Evolutionary conservation across 2,113 vertebrate genomes (phyloP), one percentile per base, ranked within the genome.

Genomic region (Redunca redunca): DNA sequence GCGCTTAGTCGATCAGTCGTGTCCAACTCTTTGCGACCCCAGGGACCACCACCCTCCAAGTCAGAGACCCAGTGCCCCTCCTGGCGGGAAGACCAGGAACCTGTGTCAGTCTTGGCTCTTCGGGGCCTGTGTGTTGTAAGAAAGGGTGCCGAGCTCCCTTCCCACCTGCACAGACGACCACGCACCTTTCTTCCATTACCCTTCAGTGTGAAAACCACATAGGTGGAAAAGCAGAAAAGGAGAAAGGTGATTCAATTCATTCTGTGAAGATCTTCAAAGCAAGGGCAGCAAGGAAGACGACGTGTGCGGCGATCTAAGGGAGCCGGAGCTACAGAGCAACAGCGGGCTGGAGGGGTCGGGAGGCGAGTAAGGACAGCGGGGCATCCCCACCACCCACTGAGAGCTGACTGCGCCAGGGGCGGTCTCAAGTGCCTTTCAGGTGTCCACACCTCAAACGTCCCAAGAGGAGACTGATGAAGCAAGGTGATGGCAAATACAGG

Each of bases 341-440:
- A 14, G 77, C 0, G 7, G 19, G 10, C 36, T 0, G 16, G 21
- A 26, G 25, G 17, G 30, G 12, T 48, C 33, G 5, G n/a, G 40
- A 30, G 43, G 62, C 43, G 30, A 7, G 0, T 1, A 6, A 19
- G 0, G 25, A 74, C 5, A 53, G 86, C 15, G 12, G n/a, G 43
- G 0, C 4, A 46, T n/a, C 48, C 16, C 48, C 33, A 26, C 21
- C 19, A 1, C 33, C 33, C 33, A 15, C 2, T 26, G 81, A 14
- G 55, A 2, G 46, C 55, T 25, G 36, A 21, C 6, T 4, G 6
- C 0, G 3, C 46, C 83, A 23, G 64, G 46, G 0, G 3, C 23
- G 2, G 15, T 19, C 36, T 62, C 9, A 33, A 78, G 74, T 0
- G n/a, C 53, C 78, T 64, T 30, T 64, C 53, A 48, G 9, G 43